Base-by-base conservation (phyloP, 2,113 vertebrate species). In the Ageneiosus marmoratus region DNA sequence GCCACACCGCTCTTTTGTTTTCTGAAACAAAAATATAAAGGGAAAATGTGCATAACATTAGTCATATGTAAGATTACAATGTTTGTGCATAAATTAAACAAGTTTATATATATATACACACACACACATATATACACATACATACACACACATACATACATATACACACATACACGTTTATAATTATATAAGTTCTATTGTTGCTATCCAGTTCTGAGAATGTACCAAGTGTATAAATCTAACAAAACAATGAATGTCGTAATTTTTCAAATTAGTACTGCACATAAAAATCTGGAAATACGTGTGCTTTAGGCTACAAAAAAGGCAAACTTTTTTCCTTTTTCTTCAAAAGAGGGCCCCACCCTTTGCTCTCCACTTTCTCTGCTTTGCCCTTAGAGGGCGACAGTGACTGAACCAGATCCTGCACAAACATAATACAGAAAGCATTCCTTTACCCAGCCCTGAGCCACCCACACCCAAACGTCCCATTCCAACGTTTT, bases 1-100 rank as follows among this genome's bases (percentile, higher is more conserved):
- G 75, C 78, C 75, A 81, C 88, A 89, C 85, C 53, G 83, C 20
- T 88, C 82, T 85, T 89, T 83, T 90, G 89, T 88, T 88, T 89
- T 90, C 91, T 93, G 85, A 58, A 86, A 55, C 84, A 20, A 79
- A 69, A 81, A 60, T 37, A 5, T 81, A 8, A 46, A 80, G 63
- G 24, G 1, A 79, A 34, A 46, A 63, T 22, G 41, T 63, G 44
- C 10, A 41, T 24, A 60, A 60, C 22, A 50, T 58, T 81, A 81
- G 4, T 56, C 29, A 29, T 81, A 58, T 32, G 5, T 27, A 5
- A 56, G 24, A 37, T 18, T 56, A 6, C 15, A 55, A 41, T 18
- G 5, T 46, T 32, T 72, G 2, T 32, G 46, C 16, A 74, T 50
- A 32, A 50, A 50, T 73, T 73, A 51, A 72, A 15, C 0, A 67